Evolutionary conservation across 2,797 vertebrate genomes (phyloP).

Genomic region (Vespertilio murinus): DNA sequence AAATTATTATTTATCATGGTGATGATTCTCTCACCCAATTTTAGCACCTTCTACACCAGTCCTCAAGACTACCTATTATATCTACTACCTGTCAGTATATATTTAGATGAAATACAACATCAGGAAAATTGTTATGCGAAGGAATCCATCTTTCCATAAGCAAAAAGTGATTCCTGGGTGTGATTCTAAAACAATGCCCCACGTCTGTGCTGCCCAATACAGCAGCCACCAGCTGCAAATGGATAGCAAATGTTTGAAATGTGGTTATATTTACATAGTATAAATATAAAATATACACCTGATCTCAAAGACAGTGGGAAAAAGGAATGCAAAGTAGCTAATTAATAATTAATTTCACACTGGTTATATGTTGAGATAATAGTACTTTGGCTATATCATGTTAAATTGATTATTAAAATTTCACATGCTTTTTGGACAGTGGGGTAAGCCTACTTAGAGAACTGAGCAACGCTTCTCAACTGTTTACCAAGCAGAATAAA

Average conservation of each 20-base stretch:
- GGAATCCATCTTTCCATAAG: not conserved
- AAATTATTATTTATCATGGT: not conserved
- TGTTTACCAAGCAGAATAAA: not conserved
- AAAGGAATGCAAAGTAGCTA: not conserved
- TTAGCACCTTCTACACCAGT: not conserved
- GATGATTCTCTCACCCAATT: not conserved
- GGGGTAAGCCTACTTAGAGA: not conserved
- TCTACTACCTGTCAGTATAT: not conserved
- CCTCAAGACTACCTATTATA: not conserved
- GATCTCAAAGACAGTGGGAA: not conserved
- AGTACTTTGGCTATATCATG: not conserved
- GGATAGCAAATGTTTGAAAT: not conserved
- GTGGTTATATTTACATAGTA: not conserved
- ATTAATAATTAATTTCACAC: conserved; percentile 10
- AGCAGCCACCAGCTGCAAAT: not conserved
- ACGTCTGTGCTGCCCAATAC: not conserved
- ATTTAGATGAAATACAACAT: not conserved
- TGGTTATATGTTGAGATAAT: not conserved
- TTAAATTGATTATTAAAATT: conserved; percentile 28
- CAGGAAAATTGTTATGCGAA: not conserved
- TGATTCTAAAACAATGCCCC: not conserved
- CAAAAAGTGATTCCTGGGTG: not conserved
- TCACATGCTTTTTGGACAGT: not conserved
- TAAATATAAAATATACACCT: not conserved
- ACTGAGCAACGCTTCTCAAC: not conserved